Percentiles rank a stretch among this genome's conserved stretches.
phyloP scores from a whole-genome alignment of 2,888 invertebrate species.

The Dusona sp. region DNA sequence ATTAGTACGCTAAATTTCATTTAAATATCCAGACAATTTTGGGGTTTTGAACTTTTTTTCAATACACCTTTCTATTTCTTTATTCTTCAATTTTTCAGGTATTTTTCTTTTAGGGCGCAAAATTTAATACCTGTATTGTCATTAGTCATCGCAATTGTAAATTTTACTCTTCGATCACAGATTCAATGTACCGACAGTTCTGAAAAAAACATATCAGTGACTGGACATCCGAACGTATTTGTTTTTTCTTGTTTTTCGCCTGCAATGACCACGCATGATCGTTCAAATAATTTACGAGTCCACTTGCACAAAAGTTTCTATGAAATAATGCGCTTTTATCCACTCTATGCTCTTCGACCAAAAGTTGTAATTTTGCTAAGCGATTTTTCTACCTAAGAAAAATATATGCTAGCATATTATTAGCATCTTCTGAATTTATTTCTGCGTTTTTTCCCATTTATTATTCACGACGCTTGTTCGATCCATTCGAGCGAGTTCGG shows the following conservation, averaged over 20 bases:
- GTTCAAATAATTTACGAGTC: constrained; percentile 41
- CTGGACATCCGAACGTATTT: neutral
- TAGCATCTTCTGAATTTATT: neutral
- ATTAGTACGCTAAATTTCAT: no score
- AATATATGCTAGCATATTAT: constrained; percentile 1
- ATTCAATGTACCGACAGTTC: neutral
- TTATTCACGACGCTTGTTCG: constrained; percentile 3
- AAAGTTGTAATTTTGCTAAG: neutral
- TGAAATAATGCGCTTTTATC: neutral
- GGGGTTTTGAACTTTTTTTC: neutral
- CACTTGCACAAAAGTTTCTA: constrained; percentile 13
- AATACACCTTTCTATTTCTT: no score
- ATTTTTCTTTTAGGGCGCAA: neutral
- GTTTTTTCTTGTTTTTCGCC: neutral
- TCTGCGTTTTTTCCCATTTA: neutral
- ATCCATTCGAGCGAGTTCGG: no score
- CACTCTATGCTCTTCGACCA: neutral
- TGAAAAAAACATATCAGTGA: constrained; percentile 7
- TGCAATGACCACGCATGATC: constrained; percentile 31
- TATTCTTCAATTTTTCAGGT: no score
- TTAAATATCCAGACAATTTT: neutral
- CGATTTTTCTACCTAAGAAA: neutral
- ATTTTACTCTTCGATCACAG: neutral
- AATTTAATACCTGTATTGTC: constrained; percentile 17
- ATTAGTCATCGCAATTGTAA: constrained; percentile 11